Base-by-base conservation (phyloP, 2,113 vertebrate species). In the Gnathonemus echidnorhynchus region DNA sequence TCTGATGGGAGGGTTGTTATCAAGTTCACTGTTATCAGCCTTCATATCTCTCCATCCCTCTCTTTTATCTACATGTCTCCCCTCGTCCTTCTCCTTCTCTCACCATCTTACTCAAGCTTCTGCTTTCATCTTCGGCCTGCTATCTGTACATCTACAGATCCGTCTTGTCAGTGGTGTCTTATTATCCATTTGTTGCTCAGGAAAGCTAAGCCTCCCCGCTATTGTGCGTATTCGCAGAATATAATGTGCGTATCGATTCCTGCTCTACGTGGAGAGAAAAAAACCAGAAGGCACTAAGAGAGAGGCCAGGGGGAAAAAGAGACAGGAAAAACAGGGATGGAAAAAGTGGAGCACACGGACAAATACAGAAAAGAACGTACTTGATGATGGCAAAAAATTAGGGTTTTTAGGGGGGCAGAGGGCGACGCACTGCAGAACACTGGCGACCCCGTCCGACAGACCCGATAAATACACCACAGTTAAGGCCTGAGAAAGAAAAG, bases 1-100 rank as follows among this genome's bases (percentile, higher is more conserved):
- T 92, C 93, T 95, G 95, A 95, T 95, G 95, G 95, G 94, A 85
- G 92, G 92, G 94, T 93, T 92, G 94, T 93, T 92, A 93, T 94
- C 92, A 93, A 94, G 92, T 58, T 77, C 92, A 92, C 92, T 93
- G 93, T 95, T 95, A 95, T 95, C 94, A 92, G 90, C 90, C 91
- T 91, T 92, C 92, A 92, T 94, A 93, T 94, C 91, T 91, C 92
- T 94, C 92, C 94, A 92, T 94, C 94, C 92, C 94, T 85, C 91
- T 93, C 92, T 89, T 94, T 88, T 90, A 89, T 89, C 91, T 91
- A 85, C 88, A 70, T 66, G n/a, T 88, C 88, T 35, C 58, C 56
- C 56, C 27, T 88, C 92, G 92, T 92, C 93, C 92, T 92, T 91
- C 91, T 90, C 91, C 90, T 90, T 91, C 93, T 87, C 91, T 53